A percentile compares a stretch with the other conserved stretches of the same genome.
Evolutionary conservation across 2,113 vertebrate species (phyloP).

Genomic region (Motacilla tschutschensis): DNA sequence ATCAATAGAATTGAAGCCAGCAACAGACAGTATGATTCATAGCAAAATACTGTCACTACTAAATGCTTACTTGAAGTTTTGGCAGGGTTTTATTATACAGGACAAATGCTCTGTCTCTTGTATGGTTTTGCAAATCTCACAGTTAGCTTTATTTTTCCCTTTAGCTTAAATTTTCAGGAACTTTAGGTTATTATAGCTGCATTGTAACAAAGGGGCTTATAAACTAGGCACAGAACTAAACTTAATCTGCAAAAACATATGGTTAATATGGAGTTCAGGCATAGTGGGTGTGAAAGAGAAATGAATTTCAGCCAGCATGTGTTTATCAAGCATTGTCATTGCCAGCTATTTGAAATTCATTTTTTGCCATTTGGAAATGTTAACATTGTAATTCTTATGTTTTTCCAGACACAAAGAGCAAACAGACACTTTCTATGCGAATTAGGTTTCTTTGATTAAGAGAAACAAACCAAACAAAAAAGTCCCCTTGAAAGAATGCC

Average conservation of each 20-base stretch:
- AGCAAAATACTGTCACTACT: not conserved
- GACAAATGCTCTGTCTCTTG: not conserved
- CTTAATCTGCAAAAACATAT: constrained; percentile 22
- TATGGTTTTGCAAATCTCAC: not conserved
- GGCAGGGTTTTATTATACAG: not conserved
- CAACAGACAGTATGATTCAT: not conserved
- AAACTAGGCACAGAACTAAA: not conserved
- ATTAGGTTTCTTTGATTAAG: not conserved
- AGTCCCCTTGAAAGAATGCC: not conserved
- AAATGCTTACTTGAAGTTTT: not conserved
- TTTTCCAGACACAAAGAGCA: constrained; percentile 25
- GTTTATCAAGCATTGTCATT: constrained; percentile 23
- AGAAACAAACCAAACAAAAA: not conserved
- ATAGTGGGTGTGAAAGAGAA: not conserved
- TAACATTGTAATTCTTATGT: not conserved
- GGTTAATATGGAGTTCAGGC: not conserved
- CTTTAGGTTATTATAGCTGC: not conserved
- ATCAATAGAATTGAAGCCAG: not conserved
- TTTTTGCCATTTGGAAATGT: constrained; percentile 50
- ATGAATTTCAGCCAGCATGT: constrained; percentile 7
- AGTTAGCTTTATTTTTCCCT: not conserved
- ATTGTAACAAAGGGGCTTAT: not conserved
- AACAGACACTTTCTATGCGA: not conserved
- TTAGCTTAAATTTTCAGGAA: not conserved
- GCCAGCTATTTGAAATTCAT: constrained; percentile 35